Conservation (phyloP, 2,888 invertebrate genomes). For the Punctoribates punctum region DNA sequence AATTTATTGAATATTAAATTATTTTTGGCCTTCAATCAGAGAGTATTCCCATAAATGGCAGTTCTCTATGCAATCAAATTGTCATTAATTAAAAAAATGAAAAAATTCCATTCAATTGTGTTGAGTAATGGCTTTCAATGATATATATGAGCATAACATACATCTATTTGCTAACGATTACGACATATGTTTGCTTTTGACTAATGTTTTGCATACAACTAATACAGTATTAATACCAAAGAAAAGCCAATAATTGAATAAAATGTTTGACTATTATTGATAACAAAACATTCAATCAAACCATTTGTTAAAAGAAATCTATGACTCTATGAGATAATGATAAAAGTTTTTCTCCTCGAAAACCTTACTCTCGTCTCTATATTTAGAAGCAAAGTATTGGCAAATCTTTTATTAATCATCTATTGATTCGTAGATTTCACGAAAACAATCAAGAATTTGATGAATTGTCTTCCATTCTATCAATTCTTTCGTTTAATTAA, state of each 20-base stretch:
- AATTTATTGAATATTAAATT: neutral
- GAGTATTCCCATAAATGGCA: conserved; percentile 1
- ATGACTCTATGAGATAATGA: too few relatives aligned
- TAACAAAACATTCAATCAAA: too few relatives aligned
- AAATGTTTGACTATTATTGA: conserved; percentile 9
- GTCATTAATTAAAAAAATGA: conserved; percentile 26
- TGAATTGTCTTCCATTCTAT: too few relatives aligned
- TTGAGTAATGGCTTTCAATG: conserved; percentile 1
- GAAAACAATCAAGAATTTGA: too few relatives aligned
- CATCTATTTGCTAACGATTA: conserved; percentile 22
- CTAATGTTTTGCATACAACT: conserved; percentile 31
- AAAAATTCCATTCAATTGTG: conserved; percentile 11
- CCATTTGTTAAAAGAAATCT: too few relatives aligned
- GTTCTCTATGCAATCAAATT: conserved; percentile 23
- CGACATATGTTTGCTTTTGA: conserved; percentile 28
- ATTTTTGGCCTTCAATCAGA: neutral
- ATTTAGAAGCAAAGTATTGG: too few relatives aligned
- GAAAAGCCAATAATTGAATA: neutral
- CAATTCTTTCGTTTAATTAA: too few relatives aligned
- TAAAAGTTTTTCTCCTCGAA: too few relatives aligned
- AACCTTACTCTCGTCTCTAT: too few relatives aligned
- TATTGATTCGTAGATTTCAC: too few relatives aligned
- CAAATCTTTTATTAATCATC: too few relatives aligned
- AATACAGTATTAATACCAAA: conserved; percentile 1
- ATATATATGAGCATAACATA: neutral